Base-by-base conservation (phyloP, 2,888 invertebrate genomes). In the Rotaria socialis region DNA sequence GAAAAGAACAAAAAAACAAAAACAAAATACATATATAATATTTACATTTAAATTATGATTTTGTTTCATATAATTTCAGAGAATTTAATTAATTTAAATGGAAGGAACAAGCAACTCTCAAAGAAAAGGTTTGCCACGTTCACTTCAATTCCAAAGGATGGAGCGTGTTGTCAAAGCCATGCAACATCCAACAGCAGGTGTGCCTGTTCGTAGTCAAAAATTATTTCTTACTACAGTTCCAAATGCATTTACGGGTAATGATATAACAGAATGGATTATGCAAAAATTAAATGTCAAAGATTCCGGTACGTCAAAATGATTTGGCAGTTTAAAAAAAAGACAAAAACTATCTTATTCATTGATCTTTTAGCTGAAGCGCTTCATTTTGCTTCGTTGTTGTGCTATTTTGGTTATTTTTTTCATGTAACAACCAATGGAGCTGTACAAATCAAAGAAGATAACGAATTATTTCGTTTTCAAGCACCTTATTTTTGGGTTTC, bases 401-500 rank as follows among this genome's bases (percentile, higher is more conserved):
- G 97, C 92, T 95, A 96, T 92, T 96, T 96, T 92, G 98, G 98
- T 90, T 99, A 98, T 93, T 95, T 97, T 93, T 98, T 98, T 93
- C 97, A 98, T 89, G 96, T 97, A 90, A 96, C 95, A 92, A 96
- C 96, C 93, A 94, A 94, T 90, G 96, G 96, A 93, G 95, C 94
- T 91, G 93, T 96, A 90, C 93, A 94, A 88, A 95, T 97, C 89
- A 97, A 96, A 93, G 97, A 98, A 92, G 97, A 98, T 92, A 96
- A 97, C 90, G 89, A 88, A 41, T 94, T 97, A 89, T 99, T 97
- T 93, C 94, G 97, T 92, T 93, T 93, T 93, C 92, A 96, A 95
- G 94, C 94, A 91, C 97, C 98, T 88, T 97, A 96, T 92, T 98
- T 96, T 93, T 99, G 98, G 98, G 97, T 98, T 88, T 96, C 96